Evolutionary conservation across 2,113 vertebrate genomes (phyloP).

Genomic region (Halcyon malimbica): DNA sequence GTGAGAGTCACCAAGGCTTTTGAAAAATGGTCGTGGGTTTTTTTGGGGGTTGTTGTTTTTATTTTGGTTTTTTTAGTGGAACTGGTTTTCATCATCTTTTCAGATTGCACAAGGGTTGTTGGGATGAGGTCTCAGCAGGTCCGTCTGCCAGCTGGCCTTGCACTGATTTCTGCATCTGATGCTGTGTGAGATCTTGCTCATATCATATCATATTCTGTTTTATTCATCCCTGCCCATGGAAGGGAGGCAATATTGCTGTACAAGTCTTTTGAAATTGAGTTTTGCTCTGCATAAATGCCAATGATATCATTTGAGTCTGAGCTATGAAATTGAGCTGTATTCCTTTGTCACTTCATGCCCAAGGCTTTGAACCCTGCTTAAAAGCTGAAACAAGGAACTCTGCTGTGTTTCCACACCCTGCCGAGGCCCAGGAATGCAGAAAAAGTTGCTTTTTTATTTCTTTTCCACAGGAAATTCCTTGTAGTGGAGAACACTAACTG

Average conservation of each 20-base stretch:
- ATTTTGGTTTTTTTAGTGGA: neutral
- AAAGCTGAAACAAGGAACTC: neutral
- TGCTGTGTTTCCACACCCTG: neutral
- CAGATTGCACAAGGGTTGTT: neutral
- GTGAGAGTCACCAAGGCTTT: conserved; percentile 2
- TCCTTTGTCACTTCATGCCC: neutral
- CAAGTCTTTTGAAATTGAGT: neutral
- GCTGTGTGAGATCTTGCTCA: neutral
- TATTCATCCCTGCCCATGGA: neutral
- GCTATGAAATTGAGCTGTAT: neutral
- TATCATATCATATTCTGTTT: neutral
- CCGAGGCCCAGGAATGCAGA: neutral
- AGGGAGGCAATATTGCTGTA: neutral
- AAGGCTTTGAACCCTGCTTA: neutral
- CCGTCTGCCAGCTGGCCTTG: neutral
- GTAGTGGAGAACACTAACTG: neutral
- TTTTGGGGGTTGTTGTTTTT: neutral
- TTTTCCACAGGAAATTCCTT: neutral
- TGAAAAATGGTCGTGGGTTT: neutral
- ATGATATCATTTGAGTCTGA: neutral
- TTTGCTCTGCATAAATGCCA: neutral
- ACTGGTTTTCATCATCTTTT: neutral
- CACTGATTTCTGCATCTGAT: neutral
- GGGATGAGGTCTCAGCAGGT: neutral
- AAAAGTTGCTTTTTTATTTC: neutral